Base-by-base conservation (phyloP, 2,888 invertebrate species). In the Holacanthella duospinosa region DNA sequence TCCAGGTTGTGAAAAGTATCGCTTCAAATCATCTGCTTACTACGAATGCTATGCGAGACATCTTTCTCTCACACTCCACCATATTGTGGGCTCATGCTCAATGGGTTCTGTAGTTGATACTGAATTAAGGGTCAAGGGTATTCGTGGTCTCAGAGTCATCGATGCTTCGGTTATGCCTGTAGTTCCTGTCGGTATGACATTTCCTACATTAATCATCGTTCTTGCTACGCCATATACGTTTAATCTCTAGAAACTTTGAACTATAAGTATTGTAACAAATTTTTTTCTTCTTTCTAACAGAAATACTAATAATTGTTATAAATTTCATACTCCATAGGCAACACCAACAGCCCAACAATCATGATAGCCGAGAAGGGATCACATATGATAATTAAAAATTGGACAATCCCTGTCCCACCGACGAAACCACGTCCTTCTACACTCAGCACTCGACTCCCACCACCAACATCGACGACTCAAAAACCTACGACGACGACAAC, bases 1-100 rank as follows among this genome's bases (percentile, higher is more conserved):
- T 27, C 71, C 71, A 1, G 71, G 71, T 1, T 71, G 71, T 56
- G 71, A 69, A 36, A 19, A 63, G 6, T 24, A 61, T 21, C 57
- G 58, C 29, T 68, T 69, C 29, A 61, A 67, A 29, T 63, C 60
- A n/a, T 65, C 66, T 59, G 65, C 60, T 2, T 71, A 71, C 61
- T 71, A 64, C 62, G 68, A 68, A 53, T 69, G 71, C 29, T 69
- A 63, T 27, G 60, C 65, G 27, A 57, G 68, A 2, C 68, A 65
- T 1, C 68, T 63, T 25, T 57, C 70, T 1, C 61, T 71, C 12
- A 68, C 66, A 19, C 55, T 70, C 1, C 71, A 71, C 59, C 69
- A 71, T 36, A 65, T 68, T 21, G 69, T 68, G 16, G 68, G 67
- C 6, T 61, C 62, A 2, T 68, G 67, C 56, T 63, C 67, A 1